phyloP scores from a whole-genome alignment of 1,140 invertebrate genomes.

The Nephila pilipes region DNA sequence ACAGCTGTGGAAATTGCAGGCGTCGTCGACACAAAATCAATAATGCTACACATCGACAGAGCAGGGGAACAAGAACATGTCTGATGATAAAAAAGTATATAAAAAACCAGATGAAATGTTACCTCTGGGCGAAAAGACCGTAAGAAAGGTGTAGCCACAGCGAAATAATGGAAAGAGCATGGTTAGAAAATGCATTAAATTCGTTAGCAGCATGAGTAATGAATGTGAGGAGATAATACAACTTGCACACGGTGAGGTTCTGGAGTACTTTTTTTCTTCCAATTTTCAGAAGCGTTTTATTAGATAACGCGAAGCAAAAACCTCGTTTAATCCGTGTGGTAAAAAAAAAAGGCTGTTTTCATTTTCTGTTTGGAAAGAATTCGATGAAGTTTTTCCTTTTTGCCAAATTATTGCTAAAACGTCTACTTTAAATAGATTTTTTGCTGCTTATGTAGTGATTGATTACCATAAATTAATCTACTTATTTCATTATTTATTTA shows the following conservation, averaged over 20 bases:
- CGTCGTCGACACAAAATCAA: constrained; percentile 67
- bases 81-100: constrained; percentile 14
- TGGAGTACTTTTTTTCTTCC: background rate
- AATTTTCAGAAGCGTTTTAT: background rate
- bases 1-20: constrained; percentile 62
- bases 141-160: constrained; percentile 7
- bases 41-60: constrained; percentile 64
- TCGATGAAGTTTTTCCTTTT: background rate
- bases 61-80: constrained; percentile 52
- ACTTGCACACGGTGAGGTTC: background rate
- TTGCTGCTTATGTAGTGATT: background rate
- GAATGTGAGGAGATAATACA: background rate
- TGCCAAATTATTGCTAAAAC: background rate
- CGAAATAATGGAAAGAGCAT: constrained; percentile 50
- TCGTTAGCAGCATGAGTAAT: constrained; percentile 42
- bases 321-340: no score
- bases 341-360: background rate
- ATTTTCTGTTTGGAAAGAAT: background rate
- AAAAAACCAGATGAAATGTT: constrained; percentile 58
- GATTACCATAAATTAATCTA: background rate
- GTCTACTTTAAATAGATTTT: background rate
- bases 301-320: no score
- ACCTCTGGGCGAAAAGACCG: constrained; percentile 44
- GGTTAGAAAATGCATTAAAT: constrained; percentile 7
- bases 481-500: background rate